Conservation (phyloP, 2,888 invertebrate species). For the Cerastis leucographa region DNA sequence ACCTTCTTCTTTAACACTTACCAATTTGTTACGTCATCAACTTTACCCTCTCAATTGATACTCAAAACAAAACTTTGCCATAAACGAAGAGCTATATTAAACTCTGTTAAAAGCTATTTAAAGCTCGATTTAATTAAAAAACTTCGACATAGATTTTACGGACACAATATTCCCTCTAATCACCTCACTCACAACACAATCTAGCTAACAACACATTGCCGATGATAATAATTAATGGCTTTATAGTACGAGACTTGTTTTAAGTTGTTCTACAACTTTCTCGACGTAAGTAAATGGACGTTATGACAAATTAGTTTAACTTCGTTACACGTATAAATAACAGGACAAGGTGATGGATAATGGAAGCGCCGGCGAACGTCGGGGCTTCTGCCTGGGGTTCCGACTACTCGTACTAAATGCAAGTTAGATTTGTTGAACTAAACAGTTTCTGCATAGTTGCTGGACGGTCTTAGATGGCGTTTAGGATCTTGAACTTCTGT, state of each 20-base stretch:
- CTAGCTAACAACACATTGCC: constrained; percentile 31
- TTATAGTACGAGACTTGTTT: constrained; percentile 56
- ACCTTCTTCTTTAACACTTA: background rate
- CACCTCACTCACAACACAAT: constrained; percentile 10
- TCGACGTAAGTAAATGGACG: constrained; percentile 62
- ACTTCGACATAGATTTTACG: background rate
- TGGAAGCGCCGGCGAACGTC: constrained; percentile 1
- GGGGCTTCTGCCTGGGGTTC: constrained; percentile 21
- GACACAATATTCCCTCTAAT: constrained; percentile 6
- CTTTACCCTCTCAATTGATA: background rate
- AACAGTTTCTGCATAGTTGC: constrained; percentile 54
- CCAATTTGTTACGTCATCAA: background rate
- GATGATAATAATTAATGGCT: constrained; percentile 60
- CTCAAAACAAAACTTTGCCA: constrained; percentile 3
- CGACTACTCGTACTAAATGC: constrained; percentile 43
- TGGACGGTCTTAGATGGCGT: constrained; percentile 13
- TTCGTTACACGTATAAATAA: constrained; percentile 59
- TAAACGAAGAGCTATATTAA: background rate
- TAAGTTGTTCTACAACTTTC: constrained; percentile 60
- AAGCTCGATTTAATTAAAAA: background rate
- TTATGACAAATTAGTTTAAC: constrained; percentile 66
- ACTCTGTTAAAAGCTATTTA: background rate
- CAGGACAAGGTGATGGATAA: constrained; percentile 60
- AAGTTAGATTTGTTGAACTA: constrained; percentile 57
- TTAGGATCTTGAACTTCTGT: constrained; percentile 8